phyloP scores from a whole-genome alignment of 2,888 invertebrate genomes.

The Lutraria lutraria region DNA sequence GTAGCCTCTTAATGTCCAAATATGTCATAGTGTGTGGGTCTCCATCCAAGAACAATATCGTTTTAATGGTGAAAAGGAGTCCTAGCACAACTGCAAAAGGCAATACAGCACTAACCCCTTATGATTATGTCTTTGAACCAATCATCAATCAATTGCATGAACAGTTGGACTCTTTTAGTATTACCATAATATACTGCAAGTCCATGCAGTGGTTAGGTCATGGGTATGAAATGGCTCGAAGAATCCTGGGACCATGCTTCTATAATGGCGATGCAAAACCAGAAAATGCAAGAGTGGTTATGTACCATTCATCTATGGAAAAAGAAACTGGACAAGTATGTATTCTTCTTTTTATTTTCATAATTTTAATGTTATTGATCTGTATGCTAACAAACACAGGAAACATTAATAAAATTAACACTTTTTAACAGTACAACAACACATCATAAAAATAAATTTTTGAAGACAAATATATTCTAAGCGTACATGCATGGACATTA shows the following conservation, averaged over 20 bases:
- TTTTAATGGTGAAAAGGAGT: slow-evolving; percentile 19
- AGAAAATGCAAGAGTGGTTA: too few relatives aligned
- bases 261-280: too few relatives aligned
- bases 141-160: slow-evolving; percentile 11
- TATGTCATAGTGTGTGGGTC: neutral
- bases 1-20: slow-evolving; percentile 18
- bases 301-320: too few relatives aligned
- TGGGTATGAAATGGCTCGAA: slow-evolving; percentile 44
- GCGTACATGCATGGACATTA: too few relatives aligned
- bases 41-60: slow-evolving; percentile 46
- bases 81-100: slow-evolving; percentile 44
- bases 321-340: too few relatives aligned
- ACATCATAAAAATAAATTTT: too few relatives aligned
- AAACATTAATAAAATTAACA: too few relatives aligned
- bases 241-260: slow-evolving; percentile 38
- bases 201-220: slow-evolving; percentile 54
- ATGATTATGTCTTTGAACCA: slow-evolving; percentile 34
- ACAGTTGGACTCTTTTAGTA: slow-evolving; percentile 12
- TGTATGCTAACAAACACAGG: too few relatives aligned
- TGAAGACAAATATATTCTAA: too few relatives aligned
- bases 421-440: too few relatives aligned
- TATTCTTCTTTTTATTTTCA: too few relatives aligned
- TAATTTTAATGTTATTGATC: too few relatives aligned
- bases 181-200: slow-evolving; percentile 52
- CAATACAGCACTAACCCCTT: slow-evolving; percentile 27